Percentiles rank a stretch among this genome's conserved stretches.
phyloP scores from a whole-genome alignment of 1,140 invertebrate genomes.

The Papilio helenus region DNA sequence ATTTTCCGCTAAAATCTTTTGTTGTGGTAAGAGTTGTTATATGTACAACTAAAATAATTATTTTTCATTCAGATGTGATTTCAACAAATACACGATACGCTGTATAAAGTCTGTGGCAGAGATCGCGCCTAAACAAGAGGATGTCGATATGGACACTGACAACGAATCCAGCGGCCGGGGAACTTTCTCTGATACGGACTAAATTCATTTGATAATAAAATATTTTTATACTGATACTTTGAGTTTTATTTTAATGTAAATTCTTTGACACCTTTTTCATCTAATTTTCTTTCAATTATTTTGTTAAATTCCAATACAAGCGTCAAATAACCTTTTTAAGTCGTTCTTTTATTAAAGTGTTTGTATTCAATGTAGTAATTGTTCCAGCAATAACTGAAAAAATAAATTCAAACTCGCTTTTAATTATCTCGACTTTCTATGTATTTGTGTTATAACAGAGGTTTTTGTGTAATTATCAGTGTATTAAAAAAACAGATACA shows the following conservation, averaged over 20 bases:
- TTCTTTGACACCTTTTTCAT: neutral
- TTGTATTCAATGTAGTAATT: no score
- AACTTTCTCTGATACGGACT: conserved; percentile 71
- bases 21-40: no score
- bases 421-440: neutral
- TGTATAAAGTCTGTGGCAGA: conserved; percentile 85
- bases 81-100: conserved; percentile 90
- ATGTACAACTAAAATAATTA: no score
- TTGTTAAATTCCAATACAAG: no score
- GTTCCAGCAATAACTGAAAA: no score
- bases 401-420: neutral
- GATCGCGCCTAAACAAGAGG: conserved; percentile 69
- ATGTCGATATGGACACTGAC: conserved; percentile 66
- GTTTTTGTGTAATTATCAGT: neutral
- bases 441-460: neutral
- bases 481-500: neutral
- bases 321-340: no score
- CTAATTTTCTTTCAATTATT: no score
- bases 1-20: no score
- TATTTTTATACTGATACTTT: neutral
- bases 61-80: conserved; percentile 88
- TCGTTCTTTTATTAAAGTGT: no score
- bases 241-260: conserved; percentile 47
- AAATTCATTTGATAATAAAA: conserved; percentile 27
- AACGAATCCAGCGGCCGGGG: conserved; percentile 75